Evolutionary conservation across 92 coral and sea anemone species (phyloP), one percentile per base, ranked within the genome.

Genomic region (Siderastrea siderea): DNA sequence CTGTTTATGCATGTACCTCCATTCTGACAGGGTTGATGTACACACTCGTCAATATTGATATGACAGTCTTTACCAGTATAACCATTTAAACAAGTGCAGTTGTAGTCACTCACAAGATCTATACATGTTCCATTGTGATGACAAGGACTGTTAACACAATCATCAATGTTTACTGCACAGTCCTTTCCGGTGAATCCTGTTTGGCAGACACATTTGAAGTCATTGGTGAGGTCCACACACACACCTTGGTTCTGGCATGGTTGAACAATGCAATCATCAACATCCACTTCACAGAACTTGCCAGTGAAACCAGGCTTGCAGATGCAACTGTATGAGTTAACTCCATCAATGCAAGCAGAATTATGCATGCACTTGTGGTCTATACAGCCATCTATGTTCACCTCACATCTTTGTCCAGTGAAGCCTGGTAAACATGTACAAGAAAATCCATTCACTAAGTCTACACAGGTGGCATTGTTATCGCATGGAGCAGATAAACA

Each of bases 261-360:
- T 17, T 92, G 87, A 5, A 82, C 77, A 3, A 51, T 9, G 15
- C 98, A 95, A 44, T 95, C 98, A 86, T 95, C 74, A 7, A 93
- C 83, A 70, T 95, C 76, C 13, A 60, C 71, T 63, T 90, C 94
- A 80, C 98, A 95, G 74, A 49, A 59, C 13, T 71, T 62, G 1
- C 98, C 98, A 1, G 93, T 91, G 62, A 80, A 95, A 26, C 98
- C 98, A 26, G 89, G 91, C 45, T 68, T 54, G 78, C 98, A 95
- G 58, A 86, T 47, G 65, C 98, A 95, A 77, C 65, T 54, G 78
- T 93, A 95, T 1, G 92, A 85, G 83, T 75, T 61, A 19, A 88
- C 71, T 48, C 76, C 89, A 75, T 95, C 98, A 47, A 93, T 57
- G 64, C 98, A 95, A 17, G 75, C 81, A 6, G 95, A 92, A 68